These are phyloP conservation scores for Acanthoscelides obtectus DNA, from an alignment of 2,888 invertebrate species.

Conservation along the genomic window DNA sequence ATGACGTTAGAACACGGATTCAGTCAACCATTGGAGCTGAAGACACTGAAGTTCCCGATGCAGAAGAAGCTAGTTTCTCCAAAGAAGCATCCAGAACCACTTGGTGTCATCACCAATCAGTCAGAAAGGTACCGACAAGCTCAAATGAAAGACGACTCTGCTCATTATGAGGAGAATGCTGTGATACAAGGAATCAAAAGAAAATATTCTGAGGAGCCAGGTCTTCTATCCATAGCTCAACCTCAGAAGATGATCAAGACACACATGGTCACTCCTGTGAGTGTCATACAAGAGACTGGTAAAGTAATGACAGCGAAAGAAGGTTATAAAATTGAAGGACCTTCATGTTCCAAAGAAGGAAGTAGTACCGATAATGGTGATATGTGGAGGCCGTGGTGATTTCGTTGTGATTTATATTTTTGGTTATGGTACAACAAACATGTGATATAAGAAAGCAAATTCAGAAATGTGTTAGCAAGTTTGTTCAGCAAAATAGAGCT, in stretches of 20 bases:
- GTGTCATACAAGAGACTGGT: slow-evolving; percentile 4
- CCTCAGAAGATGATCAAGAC: slow-evolving; percentile 29
- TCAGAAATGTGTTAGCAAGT: not conserved
- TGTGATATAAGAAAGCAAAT: not conserved
- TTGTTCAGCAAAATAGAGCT: too few species aligned
- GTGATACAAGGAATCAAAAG: slow-evolving; percentile 35
- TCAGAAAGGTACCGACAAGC: slow-evolving; percentile 42
- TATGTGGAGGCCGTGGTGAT: slow-evolving; percentile 48
- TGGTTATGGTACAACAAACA: not conserved
- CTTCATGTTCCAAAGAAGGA: slow-evolving; percentile 20
- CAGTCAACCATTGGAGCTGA: slow-evolving; percentile 32
- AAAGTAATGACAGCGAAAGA: not conserved
- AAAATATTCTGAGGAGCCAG: slow-evolving; percentile 26
- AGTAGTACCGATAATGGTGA: slow-evolving; percentile 28
- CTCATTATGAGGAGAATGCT: slow-evolving; percentile 39
- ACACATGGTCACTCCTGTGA: slow-evolving; percentile 14
- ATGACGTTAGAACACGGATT: slow-evolving; percentile 12
- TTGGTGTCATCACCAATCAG: slow-evolving; percentile 44
- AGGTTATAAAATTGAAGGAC: slow-evolving; percentile 1
- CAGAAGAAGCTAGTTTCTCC: slow-evolving; percentile 28
- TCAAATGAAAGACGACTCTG: slow-evolving; percentile 39
- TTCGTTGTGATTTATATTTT: not conserved
- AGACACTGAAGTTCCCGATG: slow-evolving; percentile 41
- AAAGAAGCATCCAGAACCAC: slow-evolving; percentile 37
- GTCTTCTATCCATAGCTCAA: slow-evolving; percentile 29